Evolutionary conservation across 2,888 invertebrate genomes (phyloP).

Genomic region (Troilus luridus): DNA sequence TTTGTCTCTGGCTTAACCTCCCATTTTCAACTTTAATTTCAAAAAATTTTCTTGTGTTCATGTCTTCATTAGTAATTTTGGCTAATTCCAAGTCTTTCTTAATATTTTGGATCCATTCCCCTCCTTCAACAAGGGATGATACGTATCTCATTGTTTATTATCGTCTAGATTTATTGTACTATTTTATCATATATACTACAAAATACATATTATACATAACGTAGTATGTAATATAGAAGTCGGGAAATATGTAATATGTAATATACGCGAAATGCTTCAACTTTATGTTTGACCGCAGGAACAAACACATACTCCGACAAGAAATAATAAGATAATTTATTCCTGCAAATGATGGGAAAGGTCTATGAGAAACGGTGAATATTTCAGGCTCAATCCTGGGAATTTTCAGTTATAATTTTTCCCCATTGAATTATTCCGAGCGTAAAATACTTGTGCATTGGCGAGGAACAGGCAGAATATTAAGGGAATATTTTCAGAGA

Average conservation of each 20-base stretch:
- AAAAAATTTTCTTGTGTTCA: too few relatives aligned
- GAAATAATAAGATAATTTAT: constrained; percentile 32
- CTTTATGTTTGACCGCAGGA: not conserved
- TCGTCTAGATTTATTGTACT: too few relatives aligned
- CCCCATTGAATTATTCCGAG: constrained; percentile 43
- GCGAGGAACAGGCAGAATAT: not conserved
- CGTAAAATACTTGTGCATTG: constrained; percentile 46
- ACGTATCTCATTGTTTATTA: too few relatives aligned
- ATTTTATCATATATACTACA: too few relatives aligned
- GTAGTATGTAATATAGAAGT: too few relatives aligned
- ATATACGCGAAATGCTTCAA: not conserved
- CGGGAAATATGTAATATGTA: not conserved
- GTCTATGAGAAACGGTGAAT: not conserved
- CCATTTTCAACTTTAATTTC: too few relatives aligned
- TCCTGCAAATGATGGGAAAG: constrained; percentile 18
- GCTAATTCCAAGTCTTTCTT: too few relatives aligned
- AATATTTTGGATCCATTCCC: too few relatives aligned
- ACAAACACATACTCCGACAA: not conserved
- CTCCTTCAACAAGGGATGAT: too few relatives aligned
- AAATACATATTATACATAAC: too few relatives aligned
- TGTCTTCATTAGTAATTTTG: too few relatives aligned
- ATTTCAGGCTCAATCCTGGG: constrained; percentile 30
- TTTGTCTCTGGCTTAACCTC: too few relatives aligned
- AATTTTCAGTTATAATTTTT: constrained; percentile 33
- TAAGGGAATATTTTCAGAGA: not conserved